Evolutionary conservation across 1,140 invertebrate species (phyloP).

Genomic region (Drosophila paulistorum): DNA sequence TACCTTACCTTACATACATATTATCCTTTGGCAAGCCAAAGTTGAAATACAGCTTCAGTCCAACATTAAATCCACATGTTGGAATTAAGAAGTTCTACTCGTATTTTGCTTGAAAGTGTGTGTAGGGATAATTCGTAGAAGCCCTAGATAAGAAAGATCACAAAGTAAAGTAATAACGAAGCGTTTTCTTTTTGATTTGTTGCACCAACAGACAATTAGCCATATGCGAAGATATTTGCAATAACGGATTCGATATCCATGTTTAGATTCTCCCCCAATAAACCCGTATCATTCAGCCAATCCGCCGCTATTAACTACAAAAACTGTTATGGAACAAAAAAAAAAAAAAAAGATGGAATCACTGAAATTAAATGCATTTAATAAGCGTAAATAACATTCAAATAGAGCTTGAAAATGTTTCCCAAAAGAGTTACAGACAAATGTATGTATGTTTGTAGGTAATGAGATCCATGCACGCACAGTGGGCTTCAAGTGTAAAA

Average conservation of each 20-base stretch:
- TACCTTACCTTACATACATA: conserved; percentile 19
- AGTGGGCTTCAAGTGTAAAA: conserved; percentile 50
- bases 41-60: conserved; percentile 25
- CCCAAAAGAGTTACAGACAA: not conserved
- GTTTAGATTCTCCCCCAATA: too few relatives aligned
- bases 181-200: conserved; percentile 37
- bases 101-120: conserved; percentile 13
- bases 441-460: not conserved
- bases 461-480: conserved; percentile 31
- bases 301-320: not conserved
- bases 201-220: conserved; percentile 23
- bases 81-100: conserved; percentile 3
- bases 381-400: conserved; percentile 71
- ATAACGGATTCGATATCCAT: conserved; percentile 12
- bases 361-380: conserved; percentile 74
- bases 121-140: conserved; percentile 53
- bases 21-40: conserved; percentile 31
- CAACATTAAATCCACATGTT: not conserved
- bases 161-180: conserved; percentile 6
- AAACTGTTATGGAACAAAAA: not conserved
- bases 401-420: conserved; percentile 61
- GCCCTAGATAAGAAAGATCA: conserved; percentile 18
- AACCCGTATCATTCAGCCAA: not conserved
- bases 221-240: conserved; percentile 34
- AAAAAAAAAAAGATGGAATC: conserved; percentile 31